These are phyloP conservation scores for Neogobius melanostomus DNA, from an alignment of 2,113 vertebrate genomes.

Conservation along the genomic window DNA sequence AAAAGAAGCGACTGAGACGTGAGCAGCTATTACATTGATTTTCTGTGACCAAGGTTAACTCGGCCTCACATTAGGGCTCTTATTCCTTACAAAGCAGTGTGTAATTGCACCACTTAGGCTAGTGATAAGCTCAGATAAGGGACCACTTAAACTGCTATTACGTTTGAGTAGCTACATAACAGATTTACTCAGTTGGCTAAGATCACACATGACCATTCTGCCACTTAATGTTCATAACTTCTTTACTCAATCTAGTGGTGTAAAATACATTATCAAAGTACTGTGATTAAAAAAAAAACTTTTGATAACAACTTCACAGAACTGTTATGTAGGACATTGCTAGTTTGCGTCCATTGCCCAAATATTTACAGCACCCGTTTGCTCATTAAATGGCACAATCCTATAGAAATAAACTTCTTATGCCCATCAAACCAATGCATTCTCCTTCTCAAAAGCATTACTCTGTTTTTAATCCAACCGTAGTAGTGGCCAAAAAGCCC, in stretches of 20 bases:
- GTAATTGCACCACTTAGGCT: constrained; percentile 62
- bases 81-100: constrained; percentile 40
- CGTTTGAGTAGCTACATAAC: constrained; percentile 36
- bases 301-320: too few relatives aligned
- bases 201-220: constrained; percentile 49
- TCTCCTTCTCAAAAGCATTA: constrained; percentile 7
- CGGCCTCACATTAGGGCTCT: constrained; percentile 17
- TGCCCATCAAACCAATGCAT: constrained; percentile 7
- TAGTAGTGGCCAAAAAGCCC: constrained; percentile 47
- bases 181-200: constrained; percentile 28
- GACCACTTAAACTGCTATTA: constrained; percentile 39
- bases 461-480: constrained; percentile 46
- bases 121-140: constrained; percentile 56
- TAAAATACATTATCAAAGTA: neutral
- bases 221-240: neutral
- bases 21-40: constrained; percentile 21
- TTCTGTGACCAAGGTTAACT: constrained; percentile 19
- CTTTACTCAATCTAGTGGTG: too few relatives aligned
- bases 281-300: too few relatives aligned
- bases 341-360: too few relatives aligned
- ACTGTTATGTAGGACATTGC: too few relatives aligned
- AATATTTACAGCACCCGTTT: neutral
- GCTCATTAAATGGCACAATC: neutral
- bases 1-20: constrained; percentile 13
- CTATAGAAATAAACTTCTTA: neutral